phyloP scores from a whole-genome alignment of 2,888 invertebrate genomes.

The Fragum whitleyi region DNA sequence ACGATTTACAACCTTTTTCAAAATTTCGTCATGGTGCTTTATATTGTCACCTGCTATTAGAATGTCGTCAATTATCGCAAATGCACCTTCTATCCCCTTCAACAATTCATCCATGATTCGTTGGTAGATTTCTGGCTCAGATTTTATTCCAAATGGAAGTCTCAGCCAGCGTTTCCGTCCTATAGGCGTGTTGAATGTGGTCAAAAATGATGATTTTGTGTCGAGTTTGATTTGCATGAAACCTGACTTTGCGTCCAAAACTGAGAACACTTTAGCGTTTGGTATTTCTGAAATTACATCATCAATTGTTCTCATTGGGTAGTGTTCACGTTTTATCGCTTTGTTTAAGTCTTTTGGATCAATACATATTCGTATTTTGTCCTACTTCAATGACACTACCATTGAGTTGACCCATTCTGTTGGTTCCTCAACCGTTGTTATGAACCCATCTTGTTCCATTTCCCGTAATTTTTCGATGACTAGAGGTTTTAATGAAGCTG shows the following conservation, averaged over 20 bases:
- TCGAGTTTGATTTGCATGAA: conserved; percentile 68
- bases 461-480: conserved; percentile 61
- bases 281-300: conserved; percentile 64
- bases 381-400: conserved; percentile 57
- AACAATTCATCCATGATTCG: conserved; percentile 66
- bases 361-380: conserved; percentile 66
- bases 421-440: conserved; percentile 57
- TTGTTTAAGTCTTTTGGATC: conserved; percentile 66
- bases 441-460: conserved; percentile 65
- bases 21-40: conserved; percentile 60
- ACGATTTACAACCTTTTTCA: conserved; percentile 50
- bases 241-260: conserved; percentile 68
- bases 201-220: conserved; percentile 57
- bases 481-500: conserved; percentile 31
- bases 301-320: conserved; percentile 68
- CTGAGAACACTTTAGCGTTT: conserved; percentile 65
- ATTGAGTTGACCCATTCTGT: conserved; percentile 71
- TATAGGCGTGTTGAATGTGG: conserved; percentile 69
- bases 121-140: conserved; percentile 66
- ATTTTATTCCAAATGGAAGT: conserved; percentile 65
- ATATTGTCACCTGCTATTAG: conserved; percentile 54
- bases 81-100: conserved; percentile 56
- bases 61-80: conserved; percentile 66
- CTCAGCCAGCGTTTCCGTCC: conserved; percentile 66
- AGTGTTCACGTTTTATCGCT: conserved; percentile 56